Evolutionary conservation across 2,888 invertebrate genomes (phyloP).

Genomic region (Lepidocyrtoides sp.): DNA sequence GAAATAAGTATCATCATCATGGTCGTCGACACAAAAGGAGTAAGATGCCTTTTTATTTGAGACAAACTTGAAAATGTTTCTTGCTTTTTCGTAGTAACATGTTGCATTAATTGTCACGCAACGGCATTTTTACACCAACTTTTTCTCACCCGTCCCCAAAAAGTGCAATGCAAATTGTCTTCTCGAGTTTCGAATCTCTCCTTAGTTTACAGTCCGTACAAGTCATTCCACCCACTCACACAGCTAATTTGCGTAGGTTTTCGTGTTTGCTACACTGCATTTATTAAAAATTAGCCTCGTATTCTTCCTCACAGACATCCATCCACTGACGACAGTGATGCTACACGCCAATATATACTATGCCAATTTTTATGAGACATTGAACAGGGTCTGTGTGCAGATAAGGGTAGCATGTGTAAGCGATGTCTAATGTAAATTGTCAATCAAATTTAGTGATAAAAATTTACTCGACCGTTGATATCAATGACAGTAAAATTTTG

Average conservation of each 20-base stretch:
- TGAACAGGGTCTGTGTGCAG: too few species aligned
- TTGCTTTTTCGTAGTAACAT: background rate
- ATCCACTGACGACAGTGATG: too few species aligned
- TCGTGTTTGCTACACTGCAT: background rate
- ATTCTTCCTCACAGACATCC: too few species aligned
- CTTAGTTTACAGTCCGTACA: background rate
- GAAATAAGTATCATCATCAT: background rate
- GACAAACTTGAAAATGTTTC: background rate
- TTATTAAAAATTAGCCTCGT: background rate
- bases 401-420: too few species aligned
- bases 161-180: conserved; percentile 6
- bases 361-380: too few species aligned
- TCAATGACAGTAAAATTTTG: too few species aligned
- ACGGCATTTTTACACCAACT: background rate
- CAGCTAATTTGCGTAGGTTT: background rate
- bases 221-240: conserved; percentile 7
- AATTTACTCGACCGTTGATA: too few species aligned
- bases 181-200: background rate
- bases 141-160: conserved; percentile 22
- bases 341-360: too few species aligned
- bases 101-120: conserved; percentile 19
- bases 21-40: conserved; percentile 15
- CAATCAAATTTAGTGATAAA: background rate
- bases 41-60: background rate
- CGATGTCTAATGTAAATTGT: conserved; percentile 49